These are phyloP conservation scores for Myopa testacea DNA, from an alignment of 2,888 invertebrate genomes.

Conservation along the genomic window DNA sequence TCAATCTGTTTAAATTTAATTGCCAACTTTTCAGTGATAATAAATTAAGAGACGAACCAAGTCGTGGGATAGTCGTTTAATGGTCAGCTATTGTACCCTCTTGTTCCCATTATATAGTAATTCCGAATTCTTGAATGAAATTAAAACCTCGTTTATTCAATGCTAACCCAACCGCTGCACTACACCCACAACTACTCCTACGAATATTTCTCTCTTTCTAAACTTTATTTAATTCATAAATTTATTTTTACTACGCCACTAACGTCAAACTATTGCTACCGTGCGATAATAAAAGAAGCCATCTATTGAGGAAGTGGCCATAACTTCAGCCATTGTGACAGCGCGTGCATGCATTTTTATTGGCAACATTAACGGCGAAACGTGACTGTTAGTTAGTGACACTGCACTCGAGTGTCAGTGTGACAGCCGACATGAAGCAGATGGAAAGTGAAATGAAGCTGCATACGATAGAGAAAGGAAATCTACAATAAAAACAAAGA, in stretches of 20 bases:
- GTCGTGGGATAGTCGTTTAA: no score
- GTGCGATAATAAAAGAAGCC: slow-evolving; percentile 1
- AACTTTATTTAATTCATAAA: slow-evolving; percentile 14
- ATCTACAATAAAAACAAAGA: background rate
- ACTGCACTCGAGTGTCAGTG: background rate
- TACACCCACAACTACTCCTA: no score
- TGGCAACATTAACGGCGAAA: slow-evolving; percentile 27
- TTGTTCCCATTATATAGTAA: no score
- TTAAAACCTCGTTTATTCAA: background rate
- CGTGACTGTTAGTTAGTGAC: slow-evolving; percentile 17
- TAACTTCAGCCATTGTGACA: slow-evolving; percentile 11
- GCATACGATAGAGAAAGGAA: background rate
- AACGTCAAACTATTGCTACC: slow-evolving; percentile 9
- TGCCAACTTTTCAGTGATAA: no score
- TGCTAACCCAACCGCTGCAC: no score
- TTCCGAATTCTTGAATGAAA: background rate
- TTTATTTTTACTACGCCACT: slow-evolving; percentile 8
- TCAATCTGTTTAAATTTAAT: no score
- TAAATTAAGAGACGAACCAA: no score
- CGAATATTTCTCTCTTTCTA: background rate
- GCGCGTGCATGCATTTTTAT: slow-evolving; percentile 26
- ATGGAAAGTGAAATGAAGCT: slow-evolving; percentile 11
- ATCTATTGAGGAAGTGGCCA: background rate
- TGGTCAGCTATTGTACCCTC: no score
- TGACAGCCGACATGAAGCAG: background rate